These are phyloP conservation scores for Cyanistes caeruleus DNA, from an alignment of 2,113 vertebrate species.

Conservation along the genomic window DNA sequence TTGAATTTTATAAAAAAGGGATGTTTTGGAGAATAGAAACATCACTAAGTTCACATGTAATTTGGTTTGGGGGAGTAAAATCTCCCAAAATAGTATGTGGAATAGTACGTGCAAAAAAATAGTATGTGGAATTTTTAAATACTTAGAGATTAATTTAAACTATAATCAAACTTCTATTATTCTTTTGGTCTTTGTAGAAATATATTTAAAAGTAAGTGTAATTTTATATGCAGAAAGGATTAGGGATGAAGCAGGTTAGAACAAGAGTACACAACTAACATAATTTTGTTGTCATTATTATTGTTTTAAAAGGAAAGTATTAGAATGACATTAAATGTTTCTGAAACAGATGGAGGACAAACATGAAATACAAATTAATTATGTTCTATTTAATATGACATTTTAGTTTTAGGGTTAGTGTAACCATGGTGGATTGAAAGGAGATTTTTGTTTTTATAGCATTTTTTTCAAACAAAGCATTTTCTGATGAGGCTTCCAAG, in stretches of 20 bases:
- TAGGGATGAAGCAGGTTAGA: not conserved
- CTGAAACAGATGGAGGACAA: not conserved
- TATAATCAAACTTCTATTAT: not conserved
- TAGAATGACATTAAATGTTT: not conserved
- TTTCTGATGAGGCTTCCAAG: not conserved
- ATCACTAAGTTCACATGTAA: not conserved
- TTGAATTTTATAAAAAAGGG: not conserved
- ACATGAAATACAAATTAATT: not conserved
- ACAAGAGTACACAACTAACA: not conserved
- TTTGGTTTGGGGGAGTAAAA: not conserved
- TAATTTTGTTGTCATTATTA: not conserved
- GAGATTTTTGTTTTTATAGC: not conserved
- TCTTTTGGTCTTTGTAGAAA: not conserved
- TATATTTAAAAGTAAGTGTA: not conserved
- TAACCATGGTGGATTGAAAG: not conserved
- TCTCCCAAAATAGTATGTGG: not conserved
- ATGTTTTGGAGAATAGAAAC: not conserved
- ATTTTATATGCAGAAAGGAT: not conserved
- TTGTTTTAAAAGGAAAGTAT: not conserved
- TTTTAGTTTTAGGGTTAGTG: not conserved
- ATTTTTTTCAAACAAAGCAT: not conserved
- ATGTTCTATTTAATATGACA: not conserved
- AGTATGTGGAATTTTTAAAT: not conserved
- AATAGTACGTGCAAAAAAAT: not conserved
- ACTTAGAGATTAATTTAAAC: not conserved